A percentile compares a stretch with the other conserved stretches of the same genome.
phyloP scores from a whole-genome alignment of 2,113 vertebrate genomes.

The Saguinus midas region DNA sequence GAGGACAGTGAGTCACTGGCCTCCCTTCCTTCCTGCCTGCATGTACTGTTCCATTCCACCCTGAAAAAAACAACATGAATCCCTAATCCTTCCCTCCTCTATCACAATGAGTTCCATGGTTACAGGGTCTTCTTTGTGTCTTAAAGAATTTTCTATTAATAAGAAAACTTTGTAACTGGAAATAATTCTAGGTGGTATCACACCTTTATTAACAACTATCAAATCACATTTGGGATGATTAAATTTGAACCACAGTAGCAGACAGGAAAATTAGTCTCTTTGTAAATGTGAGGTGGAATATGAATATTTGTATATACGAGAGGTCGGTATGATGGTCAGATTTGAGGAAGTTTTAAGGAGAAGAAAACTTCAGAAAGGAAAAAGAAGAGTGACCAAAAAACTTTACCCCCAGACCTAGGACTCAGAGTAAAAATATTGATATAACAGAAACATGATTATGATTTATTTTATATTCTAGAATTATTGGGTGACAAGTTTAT shows the following conservation, averaged over 20 bases:
- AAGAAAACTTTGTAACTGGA: neutral
- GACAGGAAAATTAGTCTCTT: neutral
- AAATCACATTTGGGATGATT: neutral
- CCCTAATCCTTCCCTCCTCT: rapidly evolving
- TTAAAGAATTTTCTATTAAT: neutral
- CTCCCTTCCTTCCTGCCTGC: neutral
- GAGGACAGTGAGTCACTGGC: rapidly evolving
- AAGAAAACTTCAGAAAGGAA: neutral
- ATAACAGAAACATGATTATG: neutral
- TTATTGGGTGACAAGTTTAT: neutral
- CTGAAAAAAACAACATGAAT: neutral
- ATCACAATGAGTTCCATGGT: neutral
- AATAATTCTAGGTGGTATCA: neutral
- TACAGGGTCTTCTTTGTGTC: neutral
- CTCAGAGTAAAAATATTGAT: neutral
- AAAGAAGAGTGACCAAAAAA: neutral
- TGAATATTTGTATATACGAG: neutral
- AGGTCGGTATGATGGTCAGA: neutral
- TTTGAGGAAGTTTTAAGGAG: neutral
- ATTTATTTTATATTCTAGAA: neutral
- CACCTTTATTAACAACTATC: neutral
- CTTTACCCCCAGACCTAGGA: neutral
- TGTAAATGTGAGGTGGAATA: neutral
- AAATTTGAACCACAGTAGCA: neutral
- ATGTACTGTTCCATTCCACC: rapidly evolving